These are phyloP conservation scores for Myrmophylax atrothorax DNA, from an alignment of 2,113 vertebrate genomes.

Conservation along the genomic window DNA sequence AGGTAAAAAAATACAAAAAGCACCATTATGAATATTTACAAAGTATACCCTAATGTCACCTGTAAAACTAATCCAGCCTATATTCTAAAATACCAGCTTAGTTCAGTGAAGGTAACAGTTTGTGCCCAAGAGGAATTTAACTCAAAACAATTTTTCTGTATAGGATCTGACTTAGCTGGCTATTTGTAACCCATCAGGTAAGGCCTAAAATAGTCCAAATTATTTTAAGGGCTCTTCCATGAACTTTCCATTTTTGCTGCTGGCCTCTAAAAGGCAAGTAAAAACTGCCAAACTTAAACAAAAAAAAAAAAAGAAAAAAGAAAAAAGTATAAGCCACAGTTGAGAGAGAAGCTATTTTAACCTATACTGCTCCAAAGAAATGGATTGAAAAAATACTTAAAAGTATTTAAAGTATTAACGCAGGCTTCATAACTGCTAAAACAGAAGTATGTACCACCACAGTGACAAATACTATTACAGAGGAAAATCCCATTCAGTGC, in stretches of 20 bases:
- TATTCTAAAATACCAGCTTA: background rate
- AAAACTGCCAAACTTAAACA: background rate
- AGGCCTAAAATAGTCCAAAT: background rate
- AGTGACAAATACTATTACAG: background rate
- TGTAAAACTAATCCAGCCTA: background rate
- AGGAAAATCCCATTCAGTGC: background rate
- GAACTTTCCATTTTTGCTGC: background rate
- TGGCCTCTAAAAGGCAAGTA: background rate
- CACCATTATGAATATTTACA: background rate
- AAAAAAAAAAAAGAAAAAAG: accelerated
- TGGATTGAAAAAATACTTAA: background rate
- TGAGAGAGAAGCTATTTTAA: background rate
- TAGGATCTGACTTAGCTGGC: background rate
- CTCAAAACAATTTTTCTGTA: background rate
- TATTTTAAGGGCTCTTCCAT: background rate
- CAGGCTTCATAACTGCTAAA: background rate
- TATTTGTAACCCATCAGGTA: background rate
- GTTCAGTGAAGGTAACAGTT: background rate
- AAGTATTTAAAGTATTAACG: background rate
- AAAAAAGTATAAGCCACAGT: background rate
- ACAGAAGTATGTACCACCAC: accelerated
- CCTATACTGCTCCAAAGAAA: background rate
- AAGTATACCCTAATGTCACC: background rate
- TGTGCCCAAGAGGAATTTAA: background rate
- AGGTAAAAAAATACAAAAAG: background rate